These are phyloP conservation scores for Drosophila burlai DNA, from an alignment of 1,140 invertebrate species.

Conservation along the genomic window DNA sequence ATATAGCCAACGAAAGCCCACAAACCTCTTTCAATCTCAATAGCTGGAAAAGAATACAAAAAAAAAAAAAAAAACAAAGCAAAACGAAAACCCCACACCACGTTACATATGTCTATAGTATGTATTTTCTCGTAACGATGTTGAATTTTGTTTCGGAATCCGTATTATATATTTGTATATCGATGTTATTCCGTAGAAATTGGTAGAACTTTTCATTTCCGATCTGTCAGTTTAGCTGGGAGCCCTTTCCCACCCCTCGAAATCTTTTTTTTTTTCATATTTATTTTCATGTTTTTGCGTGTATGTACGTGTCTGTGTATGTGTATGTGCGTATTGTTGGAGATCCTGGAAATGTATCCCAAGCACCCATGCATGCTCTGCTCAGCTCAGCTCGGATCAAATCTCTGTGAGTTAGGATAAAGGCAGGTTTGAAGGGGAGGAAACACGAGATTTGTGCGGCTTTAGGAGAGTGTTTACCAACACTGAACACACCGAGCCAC, in stretches of 20 bases:
- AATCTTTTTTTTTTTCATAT: slow-evolving; percentile 1
- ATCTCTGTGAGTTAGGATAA: slow-evolving; percentile 30
- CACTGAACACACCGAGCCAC: slow-evolving; percentile 29
- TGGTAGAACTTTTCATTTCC: slow-evolving; percentile 36
- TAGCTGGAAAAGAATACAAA: neutral
- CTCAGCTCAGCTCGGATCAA: slow-evolving; percentile 47
- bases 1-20: slow-evolving; percentile 13
- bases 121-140: slow-evolving; percentile 27
- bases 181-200: slow-evolving; percentile 36
- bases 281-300: slow-evolving; percentile 35
- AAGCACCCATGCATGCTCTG: slow-evolving; percentile 43
- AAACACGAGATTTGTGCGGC: slow-evolving; percentile 28
- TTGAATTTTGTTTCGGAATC: slow-evolving; percentile 34
- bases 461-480: slow-evolving; percentile 48
- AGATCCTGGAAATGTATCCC: slow-evolving; percentile 42
- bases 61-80: neutral
- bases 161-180: slow-evolving; percentile 35
- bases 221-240: slow-evolving; percentile 30
- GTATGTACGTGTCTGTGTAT: slow-evolving; percentile 34
- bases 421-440: neutral
- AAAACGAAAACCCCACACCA: slow-evolving; percentile 15
- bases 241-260: neutral
- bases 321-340: slow-evolving; percentile 50
- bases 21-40: slow-evolving; percentile 16
- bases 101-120: slow-evolving; percentile 24